phyloP scores from a whole-genome alignment of 2,113 vertebrate genomes.

The Lycaon pictus region DNA sequence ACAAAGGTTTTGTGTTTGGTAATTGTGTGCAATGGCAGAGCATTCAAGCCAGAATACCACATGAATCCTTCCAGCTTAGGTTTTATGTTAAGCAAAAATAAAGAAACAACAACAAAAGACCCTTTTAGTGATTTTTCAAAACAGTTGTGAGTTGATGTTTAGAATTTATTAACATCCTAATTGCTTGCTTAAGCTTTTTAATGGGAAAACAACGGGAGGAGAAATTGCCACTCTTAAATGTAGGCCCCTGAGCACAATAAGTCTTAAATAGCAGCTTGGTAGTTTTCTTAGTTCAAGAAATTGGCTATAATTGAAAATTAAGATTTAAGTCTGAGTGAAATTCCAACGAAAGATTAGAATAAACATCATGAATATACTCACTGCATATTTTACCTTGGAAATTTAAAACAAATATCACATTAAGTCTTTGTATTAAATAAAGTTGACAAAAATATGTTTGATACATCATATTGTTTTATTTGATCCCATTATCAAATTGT shows the following conservation, averaged over 20 bases:
- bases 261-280: neutral
- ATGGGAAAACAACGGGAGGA: neutral
- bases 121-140: neutral
- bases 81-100: neutral
- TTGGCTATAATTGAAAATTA: neutral
- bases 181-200: neutral
- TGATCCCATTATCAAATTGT: neutral
- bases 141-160: neutral
- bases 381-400: neutral
- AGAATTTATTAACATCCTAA: neutral
- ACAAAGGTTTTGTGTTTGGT: neutral
- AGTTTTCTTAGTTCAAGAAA: slow-evolving; percentile 20
- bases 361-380: neutral
- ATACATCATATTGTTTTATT: neutral
- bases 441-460: neutral
- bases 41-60: neutral
- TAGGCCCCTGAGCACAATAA: neutral
- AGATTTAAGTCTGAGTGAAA: neutral
- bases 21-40: neutral
- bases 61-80: neutral
- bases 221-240: neutral
- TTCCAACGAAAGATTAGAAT: neutral
- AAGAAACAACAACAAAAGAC: neutral
- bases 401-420: neutral
- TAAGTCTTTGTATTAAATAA: neutral